These are phyloP conservation scores for Falco cherrug DNA, from an alignment of 2,797 vertebrate genomes.

Conservation along the genomic window DNA sequence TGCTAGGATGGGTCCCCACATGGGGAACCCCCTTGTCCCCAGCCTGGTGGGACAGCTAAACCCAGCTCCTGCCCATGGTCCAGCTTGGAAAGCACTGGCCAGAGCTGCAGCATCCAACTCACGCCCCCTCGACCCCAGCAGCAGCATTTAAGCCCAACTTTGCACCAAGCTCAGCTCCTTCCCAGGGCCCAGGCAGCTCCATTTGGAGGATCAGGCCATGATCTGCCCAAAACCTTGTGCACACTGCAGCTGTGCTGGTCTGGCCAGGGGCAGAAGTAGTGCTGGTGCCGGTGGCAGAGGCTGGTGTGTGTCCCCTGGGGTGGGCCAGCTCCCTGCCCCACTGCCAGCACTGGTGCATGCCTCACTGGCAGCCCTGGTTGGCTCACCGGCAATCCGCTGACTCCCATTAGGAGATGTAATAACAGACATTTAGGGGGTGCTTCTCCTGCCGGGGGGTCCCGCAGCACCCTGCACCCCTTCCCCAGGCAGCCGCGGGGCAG, in stretches of 20 bases:
- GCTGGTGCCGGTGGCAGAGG: accelerated
- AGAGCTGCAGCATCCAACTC: background rate
- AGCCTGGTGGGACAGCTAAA: background rate
- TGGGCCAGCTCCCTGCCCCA: background rate
- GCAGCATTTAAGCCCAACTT: background rate
- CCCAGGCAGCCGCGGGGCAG: background rate
- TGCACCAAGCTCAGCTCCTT: background rate
- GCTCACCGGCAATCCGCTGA: background rate
- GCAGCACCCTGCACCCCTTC: background rate
- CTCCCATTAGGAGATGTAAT: accelerated
- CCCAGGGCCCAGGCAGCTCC: background rate
- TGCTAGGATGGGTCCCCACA: background rate
- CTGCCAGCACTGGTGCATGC: accelerated
- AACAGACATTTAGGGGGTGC: background rate
- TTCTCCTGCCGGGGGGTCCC: accelerated
- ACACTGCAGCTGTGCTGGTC: accelerated
- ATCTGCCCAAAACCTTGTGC: background rate
- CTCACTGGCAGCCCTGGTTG: background rate
- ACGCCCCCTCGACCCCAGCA: background rate
- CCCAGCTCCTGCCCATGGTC: background rate
- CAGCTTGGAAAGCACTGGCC: background rate
- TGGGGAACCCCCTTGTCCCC: background rate
- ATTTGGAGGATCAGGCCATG: background rate
- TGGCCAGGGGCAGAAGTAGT: background rate
- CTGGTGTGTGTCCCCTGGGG: background rate